Conservation (phyloP, 37 sponge, comb jelly and placozoan genomes). For the Beroe forskalii region DNA sequence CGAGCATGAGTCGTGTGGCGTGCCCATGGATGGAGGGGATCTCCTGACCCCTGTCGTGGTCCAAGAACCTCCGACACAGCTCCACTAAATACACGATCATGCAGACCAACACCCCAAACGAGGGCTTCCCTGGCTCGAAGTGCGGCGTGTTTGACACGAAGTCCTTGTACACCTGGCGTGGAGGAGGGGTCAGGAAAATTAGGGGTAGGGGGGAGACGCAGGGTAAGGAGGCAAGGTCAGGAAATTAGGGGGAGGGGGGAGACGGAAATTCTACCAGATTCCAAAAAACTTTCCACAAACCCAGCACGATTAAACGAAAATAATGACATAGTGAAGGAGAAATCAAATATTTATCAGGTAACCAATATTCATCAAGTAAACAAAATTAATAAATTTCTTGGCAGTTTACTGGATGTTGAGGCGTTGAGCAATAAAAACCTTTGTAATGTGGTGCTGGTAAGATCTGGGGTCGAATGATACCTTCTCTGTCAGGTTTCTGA, state of each 20-base stretch:
- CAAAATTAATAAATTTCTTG: too few relatives aligned
- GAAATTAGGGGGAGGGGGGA: background rate
- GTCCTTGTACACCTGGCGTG: slow-evolving; percentile 25
- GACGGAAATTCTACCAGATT: background rate
- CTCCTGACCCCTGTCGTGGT: background rate
- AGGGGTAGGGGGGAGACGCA: background rate
- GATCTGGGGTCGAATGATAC: slow-evolving; percentile 4
- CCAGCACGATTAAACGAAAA: too few relatives aligned
- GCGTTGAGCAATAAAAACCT: background rate
- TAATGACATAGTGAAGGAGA: background rate
- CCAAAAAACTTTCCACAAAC: too few relatives aligned
- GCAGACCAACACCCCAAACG: slow-evolving; percentile 21
- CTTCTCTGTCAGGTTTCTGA: background rate
- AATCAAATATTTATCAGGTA: background rate
- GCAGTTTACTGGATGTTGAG: too few relatives aligned
- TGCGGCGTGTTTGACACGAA: background rate
- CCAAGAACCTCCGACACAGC: slow-evolving; percentile 31
- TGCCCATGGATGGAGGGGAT: background rate
- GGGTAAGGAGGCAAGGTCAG: background rate
- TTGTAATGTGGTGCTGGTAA: slow-evolving; percentile 23
- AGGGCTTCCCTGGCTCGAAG: slow-evolving; percentile 12
- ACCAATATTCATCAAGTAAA: too few relatives aligned
- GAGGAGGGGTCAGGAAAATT: background rate
- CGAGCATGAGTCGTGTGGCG: background rate
- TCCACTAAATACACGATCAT: slow-evolving; percentile 9